Evolutionary conservation across 2,888 invertebrate genomes (phyloP).

Genomic region (Fissipunctia ypsillon): DNA sequence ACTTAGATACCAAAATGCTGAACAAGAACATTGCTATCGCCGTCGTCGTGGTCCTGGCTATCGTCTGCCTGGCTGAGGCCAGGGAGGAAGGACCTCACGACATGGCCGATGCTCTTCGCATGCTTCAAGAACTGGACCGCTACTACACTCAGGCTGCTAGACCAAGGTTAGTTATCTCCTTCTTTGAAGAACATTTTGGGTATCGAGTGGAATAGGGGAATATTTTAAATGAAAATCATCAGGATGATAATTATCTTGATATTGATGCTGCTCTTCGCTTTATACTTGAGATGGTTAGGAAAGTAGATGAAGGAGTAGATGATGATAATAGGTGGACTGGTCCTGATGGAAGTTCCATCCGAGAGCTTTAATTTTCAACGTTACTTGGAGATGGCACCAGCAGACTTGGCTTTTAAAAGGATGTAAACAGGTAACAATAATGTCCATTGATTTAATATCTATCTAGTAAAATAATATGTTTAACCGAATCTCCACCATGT

Average conservation of each 20-base stretch:
- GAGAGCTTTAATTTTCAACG: background rate
- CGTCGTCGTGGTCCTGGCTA: conserved; percentile 80
- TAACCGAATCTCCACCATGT: background rate
- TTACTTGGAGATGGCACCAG: background rate
- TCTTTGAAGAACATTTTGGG: background rate
- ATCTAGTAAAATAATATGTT: background rate
- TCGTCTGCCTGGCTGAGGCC: conserved; percentile 83
- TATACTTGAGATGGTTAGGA: background rate
- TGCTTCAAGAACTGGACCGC: conserved; percentile 92
- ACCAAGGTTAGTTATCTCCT: conserved; percentile 90
- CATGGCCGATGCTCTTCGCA: conserved; percentile 92
- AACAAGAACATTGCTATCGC: conserved; percentile 83
- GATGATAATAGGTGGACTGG: background rate
- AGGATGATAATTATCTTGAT: background rate
- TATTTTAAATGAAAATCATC: background rate
- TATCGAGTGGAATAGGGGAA: background rate
- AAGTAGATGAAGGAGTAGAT: background rate
- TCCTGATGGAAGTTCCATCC: background rate
- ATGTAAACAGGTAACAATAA: conserved; percentile 37
- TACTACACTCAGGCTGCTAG: conserved; percentile 92
- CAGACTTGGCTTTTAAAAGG: conserved; percentile 5
- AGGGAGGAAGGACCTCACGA: conserved; percentile 89
- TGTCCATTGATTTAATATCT: background rate
- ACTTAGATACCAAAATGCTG: conserved; percentile 80
- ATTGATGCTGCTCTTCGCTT: background rate